phyloP scores from a whole-genome alignment of 2,888 invertebrate genomes.

The Hirudinaria manillensis region DNA sequence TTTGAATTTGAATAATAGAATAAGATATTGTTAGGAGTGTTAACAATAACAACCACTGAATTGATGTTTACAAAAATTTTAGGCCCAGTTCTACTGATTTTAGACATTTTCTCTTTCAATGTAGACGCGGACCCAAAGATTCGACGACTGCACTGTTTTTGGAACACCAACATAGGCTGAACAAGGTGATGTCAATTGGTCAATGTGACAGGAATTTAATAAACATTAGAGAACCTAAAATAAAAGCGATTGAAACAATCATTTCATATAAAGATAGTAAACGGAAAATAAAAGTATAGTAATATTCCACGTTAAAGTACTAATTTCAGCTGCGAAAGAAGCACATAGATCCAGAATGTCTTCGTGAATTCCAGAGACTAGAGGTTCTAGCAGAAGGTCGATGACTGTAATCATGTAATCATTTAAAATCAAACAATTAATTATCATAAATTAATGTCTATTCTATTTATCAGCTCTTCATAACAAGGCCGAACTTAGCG shows the following conservation, averaged over 20 bases:
- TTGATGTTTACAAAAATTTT: background rate
- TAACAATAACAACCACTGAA: background rate
- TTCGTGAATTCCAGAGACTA: background rate
- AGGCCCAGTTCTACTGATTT: background rate
- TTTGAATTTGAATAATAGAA: too few relatives aligned
- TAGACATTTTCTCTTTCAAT: background rate
- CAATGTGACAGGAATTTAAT: background rate
- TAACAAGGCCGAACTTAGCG: background rate
- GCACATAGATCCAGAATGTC: background rate
- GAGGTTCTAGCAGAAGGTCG: background rate
- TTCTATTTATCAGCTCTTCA: background rate
- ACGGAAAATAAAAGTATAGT: too few relatives aligned
- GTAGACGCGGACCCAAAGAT: slow-evolving; percentile 3
- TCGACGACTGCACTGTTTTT: background rate
- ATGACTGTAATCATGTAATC: background rate
- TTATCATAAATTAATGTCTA: background rate
- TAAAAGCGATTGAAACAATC: too few relatives aligned
- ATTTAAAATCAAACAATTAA: too few relatives aligned
- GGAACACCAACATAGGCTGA: slow-evolving; percentile 7
- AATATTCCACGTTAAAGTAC: too few relatives aligned
- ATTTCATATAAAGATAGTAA: too few relatives aligned
- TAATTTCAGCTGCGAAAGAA: slow-evolving; percentile 3
- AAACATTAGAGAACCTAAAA: background rate
- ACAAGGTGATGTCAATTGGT: slow-evolving; percentile 5
- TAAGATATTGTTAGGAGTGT: background rate